phyloP scores from a whole-genome alignment of 2,797 vertebrate genomes.

The Enoplosus armatus region DNA sequence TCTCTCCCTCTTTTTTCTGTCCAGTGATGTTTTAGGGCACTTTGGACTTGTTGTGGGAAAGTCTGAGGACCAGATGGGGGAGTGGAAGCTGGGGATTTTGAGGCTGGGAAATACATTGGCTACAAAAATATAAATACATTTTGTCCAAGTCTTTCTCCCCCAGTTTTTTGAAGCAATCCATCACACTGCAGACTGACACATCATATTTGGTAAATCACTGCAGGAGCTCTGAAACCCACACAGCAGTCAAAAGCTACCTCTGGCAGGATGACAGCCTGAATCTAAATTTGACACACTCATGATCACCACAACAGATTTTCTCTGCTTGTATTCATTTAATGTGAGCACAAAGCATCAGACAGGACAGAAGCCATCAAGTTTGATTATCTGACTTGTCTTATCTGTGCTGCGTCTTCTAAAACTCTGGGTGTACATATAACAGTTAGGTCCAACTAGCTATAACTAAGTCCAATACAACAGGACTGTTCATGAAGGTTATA shows the following conservation, averaged over 20 bases:
- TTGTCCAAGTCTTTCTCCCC: slow-evolving; percentile 54
- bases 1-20: slow-evolving; percentile 26
- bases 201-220: slow-evolving; percentile 47
- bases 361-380: background rate
- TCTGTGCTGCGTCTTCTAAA: background rate
- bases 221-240: slow-evolving; percentile 19
- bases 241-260: slow-evolving; percentile 1
- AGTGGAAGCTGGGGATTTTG: slow-evolving; percentile 67
- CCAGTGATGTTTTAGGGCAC: slow-evolving; percentile 58
- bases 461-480: background rate
- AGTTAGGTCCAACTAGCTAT: background rate
- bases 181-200: slow-evolving; percentile 58
- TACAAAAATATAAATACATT: slow-evolving; percentile 67
- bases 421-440: background rate
- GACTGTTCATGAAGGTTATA: background rate
- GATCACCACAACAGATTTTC: background rate
- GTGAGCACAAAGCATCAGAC: background rate
- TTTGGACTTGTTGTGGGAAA: slow-evolving; percentile 74
- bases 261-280: background rate
- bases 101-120: slow-evolving; percentile 74
- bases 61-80: slow-evolving; percentile 80
- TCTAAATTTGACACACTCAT: background rate
- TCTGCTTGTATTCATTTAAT: background rate
- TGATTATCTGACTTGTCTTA: background rate
- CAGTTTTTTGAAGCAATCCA: slow-evolving; percentile 57